Conservation (phyloP, 1,140 invertebrate genomes). For the Aleiodes sp. region DNA sequence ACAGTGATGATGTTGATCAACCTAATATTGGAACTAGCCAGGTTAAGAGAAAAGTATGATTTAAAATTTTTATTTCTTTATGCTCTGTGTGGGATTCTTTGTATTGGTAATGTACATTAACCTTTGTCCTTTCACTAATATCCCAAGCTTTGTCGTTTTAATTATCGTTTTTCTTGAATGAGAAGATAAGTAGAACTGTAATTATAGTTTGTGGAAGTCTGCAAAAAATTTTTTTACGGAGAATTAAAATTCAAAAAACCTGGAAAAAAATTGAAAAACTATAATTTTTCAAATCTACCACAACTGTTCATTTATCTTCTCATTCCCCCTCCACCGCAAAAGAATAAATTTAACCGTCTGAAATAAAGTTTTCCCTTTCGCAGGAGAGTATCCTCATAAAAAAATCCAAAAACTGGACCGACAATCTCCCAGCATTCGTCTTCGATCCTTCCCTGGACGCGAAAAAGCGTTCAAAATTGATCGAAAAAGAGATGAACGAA, state of each 20-base stretch:
- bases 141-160: too few relatives aligned
- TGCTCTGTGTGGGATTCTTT: neutral
- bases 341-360: too few relatives aligned
- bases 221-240: neutral
- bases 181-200: too few relatives aligned
- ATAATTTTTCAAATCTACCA: too few relatives aligned
- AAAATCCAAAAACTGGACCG: constrained; percentile 72
- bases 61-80: constrained; percentile 48
- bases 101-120: neutral
- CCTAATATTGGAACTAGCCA: constrained; percentile 71
- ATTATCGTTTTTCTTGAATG: too few relatives aligned
- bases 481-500: constrained; percentile 97
- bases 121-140: neutral
- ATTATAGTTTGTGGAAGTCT: too few relatives aligned
- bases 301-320: too few relatives aligned
- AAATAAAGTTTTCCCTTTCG: constrained; percentile 38
- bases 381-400: constrained; percentile 76
- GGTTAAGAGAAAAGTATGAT: constrained; percentile 64
- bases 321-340: too few relatives aligned
- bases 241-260: too few relatives aligned
- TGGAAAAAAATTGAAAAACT: too few relatives aligned
- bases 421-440: constrained; percentile 83
- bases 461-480: constrained; percentile 89
- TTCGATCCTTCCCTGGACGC: constrained; percentile 88
- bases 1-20: constrained; percentile 81